These are phyloP conservation scores for Morelia viridis DNA, from an alignment of 2,797 vertebrate genomes.

Conservation along the genomic window DNA sequence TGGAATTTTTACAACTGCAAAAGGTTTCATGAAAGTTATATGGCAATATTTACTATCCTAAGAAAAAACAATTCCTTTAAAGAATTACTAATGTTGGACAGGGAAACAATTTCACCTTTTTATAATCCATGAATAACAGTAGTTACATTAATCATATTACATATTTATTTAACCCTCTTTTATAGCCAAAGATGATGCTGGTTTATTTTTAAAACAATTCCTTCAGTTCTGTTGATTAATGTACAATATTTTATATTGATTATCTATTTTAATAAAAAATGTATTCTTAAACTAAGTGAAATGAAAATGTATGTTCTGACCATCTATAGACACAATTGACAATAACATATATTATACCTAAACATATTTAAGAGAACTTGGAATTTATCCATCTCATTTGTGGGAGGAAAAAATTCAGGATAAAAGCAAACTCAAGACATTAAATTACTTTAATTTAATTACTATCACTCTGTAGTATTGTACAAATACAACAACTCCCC, in stretches of 20 bases:
- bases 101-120: background rate
- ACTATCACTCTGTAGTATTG: background rate
- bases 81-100: background rate
- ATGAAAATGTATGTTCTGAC: background rate
- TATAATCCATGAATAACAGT: background rate
- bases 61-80: background rate
- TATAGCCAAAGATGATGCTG: background rate
- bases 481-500: background rate
- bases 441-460: background rate
- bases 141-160: background rate
- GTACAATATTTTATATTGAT: background rate
- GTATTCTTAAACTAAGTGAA: background rate
- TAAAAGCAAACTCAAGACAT: background rate
- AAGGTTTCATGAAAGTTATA: background rate
- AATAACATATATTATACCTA: background rate
- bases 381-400: background rate
- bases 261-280: background rate
- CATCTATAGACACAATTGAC: background rate
- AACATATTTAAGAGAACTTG: background rate
- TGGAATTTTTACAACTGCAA: background rate
- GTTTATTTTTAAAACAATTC: background rate
- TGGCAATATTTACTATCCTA: background rate
- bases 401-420: background rate
- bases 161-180: background rate
- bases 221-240: background rate